Percentiles rank a stretch among this genome's conserved stretches.
These are phyloP conservation scores for Nasonia giraulti DNA, from an alignment of 1,140 invertebrate species.

Conservation along the genomic window DNA sequence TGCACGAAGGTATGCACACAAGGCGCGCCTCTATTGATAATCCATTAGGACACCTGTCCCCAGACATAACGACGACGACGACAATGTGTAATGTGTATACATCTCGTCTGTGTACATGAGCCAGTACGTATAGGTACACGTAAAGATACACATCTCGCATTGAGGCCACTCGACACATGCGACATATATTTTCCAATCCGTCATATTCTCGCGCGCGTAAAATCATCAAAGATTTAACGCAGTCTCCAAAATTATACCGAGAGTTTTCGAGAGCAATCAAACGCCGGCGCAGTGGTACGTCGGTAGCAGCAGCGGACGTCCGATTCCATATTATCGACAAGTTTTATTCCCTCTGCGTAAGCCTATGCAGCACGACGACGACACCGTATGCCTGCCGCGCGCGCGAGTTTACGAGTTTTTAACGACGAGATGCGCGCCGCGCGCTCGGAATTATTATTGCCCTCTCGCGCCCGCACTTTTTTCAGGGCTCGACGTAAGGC, in stretches of 20 bases:
- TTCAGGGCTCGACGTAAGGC: background rate
- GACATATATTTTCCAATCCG: no score
- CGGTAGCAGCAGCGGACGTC: conserved; percentile 26
- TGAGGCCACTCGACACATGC: no score
- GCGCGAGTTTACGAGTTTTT: conserved; percentile 47
- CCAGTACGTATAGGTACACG: no score
- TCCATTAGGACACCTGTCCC: conserved; percentile 61
- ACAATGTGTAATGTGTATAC: background rate
- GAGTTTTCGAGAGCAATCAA: background rate
- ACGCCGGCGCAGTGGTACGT: background rate
- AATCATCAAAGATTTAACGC: no score
- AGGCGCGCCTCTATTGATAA: conserved; percentile 65
- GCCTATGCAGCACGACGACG: background rate
- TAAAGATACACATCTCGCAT: no score
- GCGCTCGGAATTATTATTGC: conserved; percentile 42
- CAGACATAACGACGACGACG: conserved; percentile 47
- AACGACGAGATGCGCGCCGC: conserved; percentile 37
- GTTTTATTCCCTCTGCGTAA: conserved; percentile 30
- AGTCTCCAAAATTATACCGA: no score
- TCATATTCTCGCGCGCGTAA: no score
- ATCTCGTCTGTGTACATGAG: background rate
- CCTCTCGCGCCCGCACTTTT: background rate
- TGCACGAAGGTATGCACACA: conserved; percentile 51
- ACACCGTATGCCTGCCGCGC: conserved; percentile 40
- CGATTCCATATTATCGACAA: conserved; percentile 40